Evolutionary conservation across 2,888 invertebrate genomes (phyloP).

Genomic region (Frankliniella intonsa): DNA sequence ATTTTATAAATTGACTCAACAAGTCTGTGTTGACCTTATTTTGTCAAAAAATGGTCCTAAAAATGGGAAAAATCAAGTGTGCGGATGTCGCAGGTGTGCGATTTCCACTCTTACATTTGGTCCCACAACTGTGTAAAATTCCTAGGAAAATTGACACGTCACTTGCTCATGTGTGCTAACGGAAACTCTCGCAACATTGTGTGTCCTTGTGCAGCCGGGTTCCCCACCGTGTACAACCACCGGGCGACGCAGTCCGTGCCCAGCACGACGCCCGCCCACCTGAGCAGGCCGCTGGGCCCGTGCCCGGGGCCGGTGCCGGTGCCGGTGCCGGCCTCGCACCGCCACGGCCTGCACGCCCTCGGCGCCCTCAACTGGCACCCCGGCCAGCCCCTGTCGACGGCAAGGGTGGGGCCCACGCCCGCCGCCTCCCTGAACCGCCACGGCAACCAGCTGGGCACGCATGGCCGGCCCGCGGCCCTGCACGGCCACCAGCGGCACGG

Average conservation of each 20-base stretch:
- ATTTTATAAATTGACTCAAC: too few species aligned
- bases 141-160: too few species aligned
- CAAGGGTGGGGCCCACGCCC: conserved; percentile 40
- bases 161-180: too few species aligned
- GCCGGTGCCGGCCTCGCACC: conserved; percentile 32
- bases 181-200: too few species aligned
- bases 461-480: conserved; percentile 35
- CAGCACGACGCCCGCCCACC: conserved; percentile 44
- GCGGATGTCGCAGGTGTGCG: too few species aligned
- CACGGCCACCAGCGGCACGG: conserved; percentile 32
- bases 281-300: conserved; percentile 45
- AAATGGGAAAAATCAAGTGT: too few species aligned
- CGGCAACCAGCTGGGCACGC: conserved; percentile 41
- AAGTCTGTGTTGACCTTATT: too few species aligned
- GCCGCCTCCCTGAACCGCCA: conserved; percentile 39
- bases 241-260: conserved; percentile 31
- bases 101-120: too few species aligned
- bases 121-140: too few species aligned
- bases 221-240: not conserved
- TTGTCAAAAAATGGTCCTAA: too few species aligned
- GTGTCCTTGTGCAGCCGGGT: not conserved
- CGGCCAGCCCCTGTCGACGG: conserved; percentile 43
- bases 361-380: conserved; percentile 46
- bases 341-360: conserved; percentile 42
- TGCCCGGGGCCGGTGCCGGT: conserved; percentile 41